phyloP scores from a whole-genome alignment of 1,140 invertebrate genomes.

The Lerema accius region DNA sequence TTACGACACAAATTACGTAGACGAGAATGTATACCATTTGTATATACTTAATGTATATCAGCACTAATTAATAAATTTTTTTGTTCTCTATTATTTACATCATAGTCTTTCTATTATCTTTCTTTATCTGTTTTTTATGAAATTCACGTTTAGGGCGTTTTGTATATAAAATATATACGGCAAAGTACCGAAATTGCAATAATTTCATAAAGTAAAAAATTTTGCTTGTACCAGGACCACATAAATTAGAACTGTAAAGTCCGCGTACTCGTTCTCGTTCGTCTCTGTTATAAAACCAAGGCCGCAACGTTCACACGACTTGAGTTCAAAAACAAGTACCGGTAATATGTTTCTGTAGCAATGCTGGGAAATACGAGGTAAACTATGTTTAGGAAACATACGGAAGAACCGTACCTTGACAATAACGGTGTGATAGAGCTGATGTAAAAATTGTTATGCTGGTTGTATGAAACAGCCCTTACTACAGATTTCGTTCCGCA shows the following conservation, averaged over 20 bases:
- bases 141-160: no score
- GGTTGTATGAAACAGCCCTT: not conserved
- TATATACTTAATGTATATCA: no score
- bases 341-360: conserved; percentile 33
- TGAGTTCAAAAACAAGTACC: conserved; percentile 34
- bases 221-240: conserved; percentile 26
- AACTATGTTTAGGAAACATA: conserved; percentile 26
- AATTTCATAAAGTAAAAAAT: conserved; percentile 19
- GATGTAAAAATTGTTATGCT: conserved; percentile 2
- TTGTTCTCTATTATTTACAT: no score
- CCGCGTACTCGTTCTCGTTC: conserved; percentile 35
- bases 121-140: no score
- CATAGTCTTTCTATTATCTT: no score
- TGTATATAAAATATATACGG: no score
- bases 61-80: no score
- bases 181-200: no score
- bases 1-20: no score
- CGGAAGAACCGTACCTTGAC: no score
- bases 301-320: conserved; percentile 63
- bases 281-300: conserved; percentile 52
- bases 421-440: conserved; percentile 1
- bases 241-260: conserved; percentile 28
- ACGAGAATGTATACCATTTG: no score
- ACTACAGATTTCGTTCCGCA: not conserved
- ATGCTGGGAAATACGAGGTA: conserved; percentile 26